Percentiles rank a stretch among this genome's conserved stretches.
Conservation (phyloP, 2,888 invertebrate species). For the Lamellibrachia satsuma region DNA sequence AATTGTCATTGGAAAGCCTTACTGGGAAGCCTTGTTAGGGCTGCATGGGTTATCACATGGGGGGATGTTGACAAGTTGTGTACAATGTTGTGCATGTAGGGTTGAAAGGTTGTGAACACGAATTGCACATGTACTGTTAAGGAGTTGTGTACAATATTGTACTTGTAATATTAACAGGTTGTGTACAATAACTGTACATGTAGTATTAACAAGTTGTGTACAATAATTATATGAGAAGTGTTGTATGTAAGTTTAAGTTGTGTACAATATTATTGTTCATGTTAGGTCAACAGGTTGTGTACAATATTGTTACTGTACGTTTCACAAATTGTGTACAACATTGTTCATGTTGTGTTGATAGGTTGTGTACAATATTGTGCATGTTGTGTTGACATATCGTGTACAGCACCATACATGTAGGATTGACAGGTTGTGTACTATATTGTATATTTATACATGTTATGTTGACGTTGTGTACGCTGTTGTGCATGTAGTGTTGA, state of each 20-base stretch:
- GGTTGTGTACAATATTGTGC: not conserved
- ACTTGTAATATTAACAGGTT: too few relatives aligned
- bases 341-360: not conserved
- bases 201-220: not conserved
- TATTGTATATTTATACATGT: too few relatives aligned
- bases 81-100: not conserved
- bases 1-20: not conserved
- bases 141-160: too few relatives aligned
- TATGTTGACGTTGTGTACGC: not conserved
- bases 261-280: too few relatives aligned
- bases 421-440: too few relatives aligned
- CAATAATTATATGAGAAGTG: too few relatives aligned
- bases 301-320: not conserved
- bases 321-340: not conserved
- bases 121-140: not conserved
- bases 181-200: too few relatives aligned
- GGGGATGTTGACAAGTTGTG: not conserved
- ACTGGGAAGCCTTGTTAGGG: not conserved
- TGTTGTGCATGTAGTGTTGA: too few relatives aligned
- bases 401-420: too few relatives aligned
- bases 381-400: not conserved
- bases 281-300: too few relatives aligned
- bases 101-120: not conserved
- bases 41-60: not conserved
- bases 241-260: too few relatives aligned